A percentile compares a stretch with the other conserved stretches of the same genome.
These are phyloP conservation scores for Cephalotes varians DNA, from an alignment of 2,888 invertebrate genomes.

Conservation along the genomic window DNA sequence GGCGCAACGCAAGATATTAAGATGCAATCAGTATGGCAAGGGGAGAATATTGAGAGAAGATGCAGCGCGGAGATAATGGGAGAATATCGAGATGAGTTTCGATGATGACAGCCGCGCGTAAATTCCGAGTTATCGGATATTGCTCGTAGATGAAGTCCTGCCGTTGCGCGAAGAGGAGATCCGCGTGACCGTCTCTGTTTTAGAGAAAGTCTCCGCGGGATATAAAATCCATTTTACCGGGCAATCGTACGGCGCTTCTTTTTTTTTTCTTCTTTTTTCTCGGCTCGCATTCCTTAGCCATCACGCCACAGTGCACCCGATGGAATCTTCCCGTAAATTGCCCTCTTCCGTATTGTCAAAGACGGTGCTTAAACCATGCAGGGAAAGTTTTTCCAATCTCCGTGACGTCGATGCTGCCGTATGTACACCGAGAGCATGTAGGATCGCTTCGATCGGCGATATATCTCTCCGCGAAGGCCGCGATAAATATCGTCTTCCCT, in stretches of 20 bases:
- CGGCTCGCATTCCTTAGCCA: slow-evolving; percentile 54
- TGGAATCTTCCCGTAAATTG: slow-evolving; percentile 67
- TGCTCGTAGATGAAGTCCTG: slow-evolving; percentile 26
- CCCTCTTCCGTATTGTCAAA: slow-evolving; percentile 70
- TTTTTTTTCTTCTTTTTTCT: not conserved
- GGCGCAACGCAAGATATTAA: slow-evolving; percentile 33
- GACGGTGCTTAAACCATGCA: slow-evolving; percentile 56
- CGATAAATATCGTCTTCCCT: slow-evolving; percentile 60
- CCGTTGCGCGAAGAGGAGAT: slow-evolving; percentile 22
- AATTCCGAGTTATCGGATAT: slow-evolving; percentile 48
- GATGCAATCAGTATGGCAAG: slow-evolving; percentile 33
- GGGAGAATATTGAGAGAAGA: slow-evolving; percentile 33
- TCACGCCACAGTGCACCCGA: slow-evolving; percentile 51
- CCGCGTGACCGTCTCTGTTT: slow-evolving; percentile 36
- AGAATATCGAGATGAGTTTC: slow-evolving; percentile 43
- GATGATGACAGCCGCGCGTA: slow-evolving; percentile 37
- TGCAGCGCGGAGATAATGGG: slow-evolving; percentile 24
- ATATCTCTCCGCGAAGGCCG: slow-evolving; percentile 62
- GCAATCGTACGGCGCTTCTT: slow-evolving; percentile 44
- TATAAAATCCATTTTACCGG: slow-evolving; percentile 55
- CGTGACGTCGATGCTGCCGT: slow-evolving; percentile 37
- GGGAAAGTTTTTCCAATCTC: slow-evolving; percentile 71
- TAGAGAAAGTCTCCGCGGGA: slow-evolving; percentile 58
- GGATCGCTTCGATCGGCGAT: slow-evolving; percentile 49
- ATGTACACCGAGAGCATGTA: slow-evolving; percentile 21